Evolutionary conservation across 2,797 vertebrate species (phyloP), one percentile per base, ranked within the genome.

Genomic region (Cirrhinus molitorella): DNA sequence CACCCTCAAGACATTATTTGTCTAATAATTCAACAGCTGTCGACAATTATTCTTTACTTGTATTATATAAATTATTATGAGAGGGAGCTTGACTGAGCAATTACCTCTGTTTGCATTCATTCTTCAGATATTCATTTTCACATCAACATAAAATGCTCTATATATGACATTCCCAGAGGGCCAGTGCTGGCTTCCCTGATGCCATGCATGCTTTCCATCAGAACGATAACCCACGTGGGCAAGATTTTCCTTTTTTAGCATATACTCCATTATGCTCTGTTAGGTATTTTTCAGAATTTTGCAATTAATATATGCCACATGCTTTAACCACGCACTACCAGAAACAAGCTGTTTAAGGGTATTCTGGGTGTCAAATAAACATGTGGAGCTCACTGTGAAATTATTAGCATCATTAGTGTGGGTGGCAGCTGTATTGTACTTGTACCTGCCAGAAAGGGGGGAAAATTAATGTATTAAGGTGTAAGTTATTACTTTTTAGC

Each of bases 201-300:
- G 55, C 55, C n/a, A 59, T 4, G 1, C 5, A 59, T 25, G n/a
- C 14, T 59, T 59, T 14, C 23, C 4, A 59, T 2, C 12, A 25
- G 11, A 4, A 0, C 4, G 4, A 59, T 13, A n/a, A 25, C 12
- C 55, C 55, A 61, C 5, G 13, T 61, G 13, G 23, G 13, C 28
- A 34, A 34, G 31, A 19, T 71, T 61, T 61, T 51, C 4, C 57
- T 47, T 0, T 91, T 83, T 75, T 93, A 90, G 79, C 94, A 94
- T 23, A 82, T 31, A 70, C n/a, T n/a, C n/a, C n/a, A n/a, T 9
- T 47, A 63, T 45, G n/a, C 37, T 74, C 57, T 61, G 25, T 61
- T 49, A 78, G 9, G 31, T 11, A 65, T 78, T 49, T 53, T 63
- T 31, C 25, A 1, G 59, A 23, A 75, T 45, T 51, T 51, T 65